Conservation (phyloP, 2,888 invertebrate species). For the Phorcus lineatus region DNA sequence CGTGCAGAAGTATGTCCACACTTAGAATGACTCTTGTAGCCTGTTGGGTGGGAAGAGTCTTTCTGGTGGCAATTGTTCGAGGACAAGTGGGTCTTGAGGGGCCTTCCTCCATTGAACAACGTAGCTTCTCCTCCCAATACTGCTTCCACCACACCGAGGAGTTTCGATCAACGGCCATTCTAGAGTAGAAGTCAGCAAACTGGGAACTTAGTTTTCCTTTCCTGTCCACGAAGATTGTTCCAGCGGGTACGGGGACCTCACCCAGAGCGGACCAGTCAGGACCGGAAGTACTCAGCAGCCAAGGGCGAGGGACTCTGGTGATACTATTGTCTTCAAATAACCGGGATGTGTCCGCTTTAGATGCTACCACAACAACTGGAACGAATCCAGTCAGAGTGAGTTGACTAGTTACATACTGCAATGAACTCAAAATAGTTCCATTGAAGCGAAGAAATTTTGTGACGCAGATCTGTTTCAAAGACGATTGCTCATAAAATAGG, state of each 20-base stretch:
- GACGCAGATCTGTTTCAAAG: slow-evolving; percentile 48
- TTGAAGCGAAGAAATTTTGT: slow-evolving; percentile 22
- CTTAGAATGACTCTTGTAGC: slow-evolving; percentile 53
- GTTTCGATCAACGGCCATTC: not conserved
- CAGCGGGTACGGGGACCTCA: slow-evolving; percentile 31
- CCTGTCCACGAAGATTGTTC: slow-evolving; percentile 34
- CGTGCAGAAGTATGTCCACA: slow-evolving; percentile 56
- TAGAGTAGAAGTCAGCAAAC: slow-evolving; percentile 31
- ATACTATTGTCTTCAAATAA: slow-evolving; percentile 24
- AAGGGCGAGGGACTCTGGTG: slow-evolving; percentile 27
- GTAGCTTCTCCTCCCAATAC: slow-evolving; percentile 29
- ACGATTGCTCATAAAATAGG: slow-evolving; percentile 39
- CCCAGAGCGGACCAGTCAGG: slow-evolving; percentile 32
- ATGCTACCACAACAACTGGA: slow-evolving; percentile 33
- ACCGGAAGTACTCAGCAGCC: slow-evolving; percentile 32
- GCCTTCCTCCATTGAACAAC: slow-evolving; percentile 28
- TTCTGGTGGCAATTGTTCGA: not conserved
- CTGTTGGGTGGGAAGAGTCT: slow-evolving; percentile 23
- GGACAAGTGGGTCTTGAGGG: not conserved
- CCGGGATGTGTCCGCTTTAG: slow-evolving; percentile 26
- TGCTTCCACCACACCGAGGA: slow-evolving; percentile 31
- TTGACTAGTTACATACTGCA: not conserved
- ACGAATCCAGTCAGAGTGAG: not conserved
- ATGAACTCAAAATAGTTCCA: slow-evolving; percentile 8
- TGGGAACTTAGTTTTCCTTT: slow-evolving; percentile 32